phyloP scores from a whole-genome alignment of 2,888 invertebrate species.

The Microctonus aethiopoides region DNA sequence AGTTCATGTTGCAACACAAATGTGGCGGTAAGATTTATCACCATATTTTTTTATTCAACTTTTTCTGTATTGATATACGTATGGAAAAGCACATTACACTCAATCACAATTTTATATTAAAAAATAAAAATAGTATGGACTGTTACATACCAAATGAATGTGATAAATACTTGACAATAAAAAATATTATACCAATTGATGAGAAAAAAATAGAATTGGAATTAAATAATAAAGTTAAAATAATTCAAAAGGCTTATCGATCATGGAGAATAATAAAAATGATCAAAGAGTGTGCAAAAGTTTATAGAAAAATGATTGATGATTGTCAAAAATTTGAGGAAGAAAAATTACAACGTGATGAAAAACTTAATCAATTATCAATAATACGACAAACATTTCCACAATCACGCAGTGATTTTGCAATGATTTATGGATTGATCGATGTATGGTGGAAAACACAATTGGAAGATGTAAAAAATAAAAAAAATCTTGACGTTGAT shows the following conservation, averaged over 20 bases:
- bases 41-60: background rate
- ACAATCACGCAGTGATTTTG: slow-evolving; percentile 78
- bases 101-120: background rate
- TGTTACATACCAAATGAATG: slow-evolving; percentile 73
- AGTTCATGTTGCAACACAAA: slow-evolving; percentile 74
- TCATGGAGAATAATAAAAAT: slow-evolving; percentile 71
- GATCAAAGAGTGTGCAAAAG: slow-evolving; percentile 68
- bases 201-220: slow-evolving; percentile 72
- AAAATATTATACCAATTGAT: slow-evolving; percentile 76
- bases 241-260: slow-evolving; percentile 77
- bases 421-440: slow-evolving; percentile 77
- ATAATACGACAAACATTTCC: slow-evolving; percentile 78
- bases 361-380: slow-evolving; percentile 70
- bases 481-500: slow-evolving; percentile 72
- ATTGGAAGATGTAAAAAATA: slow-evolving; percentile 71
- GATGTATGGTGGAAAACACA: slow-evolving; percentile 77
- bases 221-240: slow-evolving; percentile 67
- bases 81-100: background rate
- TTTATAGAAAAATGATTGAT: slow-evolving; percentile 69
- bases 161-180: slow-evolving; percentile 73
- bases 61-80: background rate
- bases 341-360: slow-evolving; percentile 65
- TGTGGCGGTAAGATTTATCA: slow-evolving; percentile 63
- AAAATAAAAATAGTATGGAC: slow-evolving; percentile 61
- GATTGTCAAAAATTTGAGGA: slow-evolving; percentile 71